Evolutionary conservation across 2,113 vertebrate genomes (phyloP).

Genomic region (Ifrita kowaldi): DNA sequence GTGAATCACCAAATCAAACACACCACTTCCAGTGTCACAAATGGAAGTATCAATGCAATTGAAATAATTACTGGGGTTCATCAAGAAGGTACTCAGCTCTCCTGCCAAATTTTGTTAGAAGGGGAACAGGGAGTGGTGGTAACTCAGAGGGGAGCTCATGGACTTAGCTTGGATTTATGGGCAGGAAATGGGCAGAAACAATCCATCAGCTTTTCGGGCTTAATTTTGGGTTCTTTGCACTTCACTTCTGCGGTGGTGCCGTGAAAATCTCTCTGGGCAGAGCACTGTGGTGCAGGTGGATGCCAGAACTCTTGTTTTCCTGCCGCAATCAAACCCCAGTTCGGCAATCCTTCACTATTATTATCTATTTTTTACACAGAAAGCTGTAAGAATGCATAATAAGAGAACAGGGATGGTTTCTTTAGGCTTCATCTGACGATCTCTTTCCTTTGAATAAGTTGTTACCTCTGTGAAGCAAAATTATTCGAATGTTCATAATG

Average conservation of each 20-base stretch:
- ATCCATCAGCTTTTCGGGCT: background rate
- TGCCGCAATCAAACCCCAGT: background rate
- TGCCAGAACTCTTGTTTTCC: background rate
- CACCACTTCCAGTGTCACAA: background rate
- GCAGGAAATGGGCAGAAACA: background rate
- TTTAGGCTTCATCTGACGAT: background rate
- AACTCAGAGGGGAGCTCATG: background rate
- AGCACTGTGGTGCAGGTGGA: background rate
- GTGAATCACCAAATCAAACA: background rate
- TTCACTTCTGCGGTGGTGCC: fast-evolving
- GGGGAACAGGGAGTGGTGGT: background rate
- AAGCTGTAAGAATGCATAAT: background rate
- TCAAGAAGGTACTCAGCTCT: background rate
- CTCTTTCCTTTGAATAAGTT: background rate
- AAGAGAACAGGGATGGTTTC: background rate
- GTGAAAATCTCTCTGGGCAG: background rate
- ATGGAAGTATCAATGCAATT: background rate
- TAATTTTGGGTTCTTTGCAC: background rate
- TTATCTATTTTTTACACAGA: background rate
- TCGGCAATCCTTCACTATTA: background rate
- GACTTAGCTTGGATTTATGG: background rate
- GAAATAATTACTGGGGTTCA: background rate
- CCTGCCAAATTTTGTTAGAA: background rate
- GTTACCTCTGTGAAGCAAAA: background rate
- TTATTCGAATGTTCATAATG: background rate